A percentile compares a stretch with the other conserved stretches of the same genome.
phyloP scores from a whole-genome alignment of 2,888 invertebrate genomes.

The Clivina fossor region DNA sequence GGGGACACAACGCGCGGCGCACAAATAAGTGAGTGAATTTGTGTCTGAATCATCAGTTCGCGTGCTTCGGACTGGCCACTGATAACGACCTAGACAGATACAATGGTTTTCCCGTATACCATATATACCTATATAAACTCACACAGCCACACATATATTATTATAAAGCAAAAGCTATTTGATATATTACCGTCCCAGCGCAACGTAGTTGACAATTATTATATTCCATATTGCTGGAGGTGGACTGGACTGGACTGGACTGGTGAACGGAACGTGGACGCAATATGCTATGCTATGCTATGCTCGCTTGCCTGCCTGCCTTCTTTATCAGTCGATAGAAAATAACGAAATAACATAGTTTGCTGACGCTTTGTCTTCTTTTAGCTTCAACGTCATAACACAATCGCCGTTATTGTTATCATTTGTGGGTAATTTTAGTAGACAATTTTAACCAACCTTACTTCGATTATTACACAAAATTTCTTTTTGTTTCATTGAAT shows the following conservation, averaged over 20 bases:
- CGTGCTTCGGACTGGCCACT: conserved; percentile 21
- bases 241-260: background rate
- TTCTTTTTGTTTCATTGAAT: too few species aligned
- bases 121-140: background rate
- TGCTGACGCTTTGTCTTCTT: too few species aligned
- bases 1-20: too few species aligned
- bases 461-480: too few species aligned
- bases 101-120: conserved; percentile 4
- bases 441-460: too few species aligned
- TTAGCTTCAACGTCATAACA: too few species aligned
- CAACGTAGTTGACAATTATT: background rate
- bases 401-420: too few species aligned
- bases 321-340: conserved; percentile 8
- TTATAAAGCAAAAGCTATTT: conserved; percentile 29
- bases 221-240: background rate
- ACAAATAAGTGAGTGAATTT: too few species aligned
- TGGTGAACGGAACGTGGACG: background rate
- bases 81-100: conserved; percentile 25
- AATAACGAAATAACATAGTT: too few species aligned
- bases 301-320: too few species aligned
- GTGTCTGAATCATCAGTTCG: conserved; percentile 25
- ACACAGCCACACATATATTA: conserved; percentile 24
- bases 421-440: too few species aligned
- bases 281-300: background rate
- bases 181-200: conserved; percentile 22